Percentiles rank a stretch among this genome's conserved stretches.
Conservation (phyloP, 2,888 invertebrate genomes). For the Hesperia comma region DNA sequence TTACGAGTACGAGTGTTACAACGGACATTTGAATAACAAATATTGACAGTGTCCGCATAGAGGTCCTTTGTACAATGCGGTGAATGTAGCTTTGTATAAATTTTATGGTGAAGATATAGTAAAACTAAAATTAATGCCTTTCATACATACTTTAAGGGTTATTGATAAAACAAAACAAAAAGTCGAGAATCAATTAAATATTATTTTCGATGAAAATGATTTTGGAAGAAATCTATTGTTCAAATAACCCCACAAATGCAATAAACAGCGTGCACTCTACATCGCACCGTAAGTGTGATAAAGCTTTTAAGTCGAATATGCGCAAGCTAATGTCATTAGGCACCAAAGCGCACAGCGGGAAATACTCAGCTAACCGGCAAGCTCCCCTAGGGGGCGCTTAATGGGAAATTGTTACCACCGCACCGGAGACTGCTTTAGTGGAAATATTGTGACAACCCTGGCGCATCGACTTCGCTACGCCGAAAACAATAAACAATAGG, state of each 20-base stretch:
- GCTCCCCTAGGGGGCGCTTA: conserved; percentile 21
- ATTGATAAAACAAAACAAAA: too few species aligned
- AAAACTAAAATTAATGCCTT: background rate
- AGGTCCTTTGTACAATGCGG: conserved; percentile 9
- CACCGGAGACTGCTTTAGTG: background rate
- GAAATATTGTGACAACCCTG: conserved; percentile 16
- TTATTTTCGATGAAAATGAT: too few species aligned
- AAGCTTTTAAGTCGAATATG: conserved; percentile 30
- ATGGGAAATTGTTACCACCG: conserved; percentile 29
- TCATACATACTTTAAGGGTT: too few species aligned
- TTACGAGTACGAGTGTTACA: conserved; percentile 18
- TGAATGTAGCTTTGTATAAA: conserved; percentile 10
- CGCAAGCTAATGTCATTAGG: conserved; percentile 25
- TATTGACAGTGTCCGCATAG: conserved; percentile 11
- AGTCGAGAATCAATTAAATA: too few species aligned
- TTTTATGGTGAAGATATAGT: background rate
- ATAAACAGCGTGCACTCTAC: conserved; percentile 23
- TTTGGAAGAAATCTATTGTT: too few species aligned
- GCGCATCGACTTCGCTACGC: too few species aligned
- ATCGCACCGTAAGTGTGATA: conserved; percentile 24
- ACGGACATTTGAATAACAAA: conserved; percentile 34
- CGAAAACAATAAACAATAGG: too few species aligned
- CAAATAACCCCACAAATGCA: background rate
- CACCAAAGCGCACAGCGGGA: conserved; percentile 29
- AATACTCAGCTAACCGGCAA: conserved; percentile 20